These are phyloP conservation scores for Malthinus flaveolus DNA, from an alignment of 2,888 invertebrate species.

Conservation along the genomic window DNA sequence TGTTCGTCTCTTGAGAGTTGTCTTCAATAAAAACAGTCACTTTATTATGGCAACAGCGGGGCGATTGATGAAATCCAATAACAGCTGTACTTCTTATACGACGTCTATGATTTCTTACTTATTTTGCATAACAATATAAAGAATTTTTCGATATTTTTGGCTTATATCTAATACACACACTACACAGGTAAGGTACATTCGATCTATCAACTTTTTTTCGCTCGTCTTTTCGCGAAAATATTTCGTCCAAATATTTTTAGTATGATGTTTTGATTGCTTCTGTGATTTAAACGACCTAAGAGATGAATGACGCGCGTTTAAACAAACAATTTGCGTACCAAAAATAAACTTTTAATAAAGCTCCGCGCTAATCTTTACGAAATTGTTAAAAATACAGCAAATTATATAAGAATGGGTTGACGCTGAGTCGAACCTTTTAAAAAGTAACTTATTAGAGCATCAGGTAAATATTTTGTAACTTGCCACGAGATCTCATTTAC, in stretches of 20 bases:
- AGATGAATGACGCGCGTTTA: slow-evolving; percentile 16
- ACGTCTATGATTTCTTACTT: slow-evolving; percentile 49
- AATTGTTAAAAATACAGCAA: too few relatives aligned
- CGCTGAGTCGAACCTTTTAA: not conserved
- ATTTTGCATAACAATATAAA: slow-evolving; percentile 45
- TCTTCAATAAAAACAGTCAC: slow-evolving; percentile 52
- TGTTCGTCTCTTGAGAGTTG: slow-evolving; percentile 45
- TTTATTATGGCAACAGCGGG: slow-evolving; percentile 50
- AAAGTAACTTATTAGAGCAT: not conserved
- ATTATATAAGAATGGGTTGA: not conserved
- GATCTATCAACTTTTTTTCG: not conserved
- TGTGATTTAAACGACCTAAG: slow-evolving; percentile 19
- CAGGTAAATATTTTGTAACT: slow-evolving; percentile 6
- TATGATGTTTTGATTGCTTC: slow-evolving; percentile 19
- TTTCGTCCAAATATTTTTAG: slow-evolving; percentile 15
- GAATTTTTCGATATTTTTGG: slow-evolving; percentile 18
- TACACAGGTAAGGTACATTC: slow-evolving; percentile 23
- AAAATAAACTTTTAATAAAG: slow-evolving; percentile 14
- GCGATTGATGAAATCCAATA: slow-evolving; percentile 52
- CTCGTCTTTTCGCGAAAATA: not conserved
- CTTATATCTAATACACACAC: slow-evolving; percentile 14
- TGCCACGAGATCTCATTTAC: slow-evolving; percentile 1
- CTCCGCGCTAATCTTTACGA: too few relatives aligned
- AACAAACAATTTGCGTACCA: slow-evolving; percentile 9
- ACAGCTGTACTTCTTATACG: slow-evolving; percentile 49